Evolutionary conservation across 2,113 vertebrate species (phyloP), one percentile per base, ranked within the genome.

Genomic region (Bombycilla garrulus): DNA sequence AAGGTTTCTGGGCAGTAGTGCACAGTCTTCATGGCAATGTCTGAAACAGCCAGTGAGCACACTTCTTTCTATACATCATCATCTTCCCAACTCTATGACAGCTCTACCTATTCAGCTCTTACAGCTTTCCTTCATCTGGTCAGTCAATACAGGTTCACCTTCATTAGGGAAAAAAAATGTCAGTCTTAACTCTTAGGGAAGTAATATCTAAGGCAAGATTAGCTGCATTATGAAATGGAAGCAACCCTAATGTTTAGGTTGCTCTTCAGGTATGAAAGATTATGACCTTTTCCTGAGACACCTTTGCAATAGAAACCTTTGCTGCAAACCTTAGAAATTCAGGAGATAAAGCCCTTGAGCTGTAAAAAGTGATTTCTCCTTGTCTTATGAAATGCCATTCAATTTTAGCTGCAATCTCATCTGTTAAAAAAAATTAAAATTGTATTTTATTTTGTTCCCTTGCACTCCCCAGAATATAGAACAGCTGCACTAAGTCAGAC

Each of bases 401-500:
- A 0, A 73, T 67, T 91, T 89, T 72, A 85, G 23, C 78, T 87
- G 71, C 71, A 81, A 40, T 42, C 21, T 79, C 57, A 92, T 69
- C 53, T 50, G 36, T 18, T 48, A 54, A 83, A 94, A 80, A 65
- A 62, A 28, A 2, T 11, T 16, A 2, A 50, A 54, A 61, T 35
- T 5, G 2, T 22, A 44, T 50, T 90, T 90, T 20, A 21, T 80
- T 83, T 94, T 22, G 70, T 83, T 64, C 31, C 24, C 23, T 79
- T 60, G 15, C 31, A 26, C 53, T 84, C 20, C 21, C 47, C 13
- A 67, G 69, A 84, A 79, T 11, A 44, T 6, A 31, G 29, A 84
- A 67, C 84, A 95, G 95, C 87, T 96, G 87, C 57, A 64, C 19
- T 51, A 80, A 89, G 26, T 89, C 77, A 91, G 53, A 71, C 5